Conservation (phyloP, 2,888 invertebrate genomes). For the Tromatobia lineatoria region DNA sequence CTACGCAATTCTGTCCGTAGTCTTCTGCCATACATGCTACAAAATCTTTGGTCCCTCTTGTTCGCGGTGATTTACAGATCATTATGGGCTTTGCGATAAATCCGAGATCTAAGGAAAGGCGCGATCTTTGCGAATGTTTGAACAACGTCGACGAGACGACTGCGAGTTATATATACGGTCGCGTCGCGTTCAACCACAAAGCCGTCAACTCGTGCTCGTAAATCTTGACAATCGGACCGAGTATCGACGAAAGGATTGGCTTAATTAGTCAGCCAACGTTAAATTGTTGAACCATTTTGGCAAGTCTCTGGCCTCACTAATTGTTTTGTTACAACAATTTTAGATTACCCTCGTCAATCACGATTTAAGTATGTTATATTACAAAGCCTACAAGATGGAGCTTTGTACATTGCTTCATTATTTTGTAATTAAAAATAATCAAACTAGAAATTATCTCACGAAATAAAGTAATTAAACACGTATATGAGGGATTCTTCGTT, state of each 20-base stretch:
- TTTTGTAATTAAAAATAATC: too few species aligned
- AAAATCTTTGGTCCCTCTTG: constrained; percentile 40
- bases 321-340: constrained; percentile 20
- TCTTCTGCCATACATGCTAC: constrained; percentile 1
- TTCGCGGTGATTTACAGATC: constrained; percentile 75
- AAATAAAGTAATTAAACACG: too few species aligned
- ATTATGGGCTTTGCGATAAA: constrained; percentile 77
- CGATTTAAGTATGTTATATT: too few species aligned
- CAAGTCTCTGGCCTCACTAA: not conserved
- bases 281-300: constrained; percentile 11
- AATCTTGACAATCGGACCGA: constrained; percentile 73
- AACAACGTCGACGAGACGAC: constrained; percentile 70
- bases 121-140: constrained; percentile 50
- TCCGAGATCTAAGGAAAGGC: constrained; percentile 76
- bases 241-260: constrained; percentile 52
- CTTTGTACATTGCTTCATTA: too few species aligned
- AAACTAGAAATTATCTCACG: too few species aligned
- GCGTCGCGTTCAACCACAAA: constrained; percentile 79
- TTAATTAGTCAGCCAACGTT: constrained; percentile 63
- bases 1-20: not conserved
- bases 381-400: too few species aligned
- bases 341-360: constrained; percentile 11
- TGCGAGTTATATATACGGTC: constrained; percentile 69
- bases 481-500: too few species aligned
- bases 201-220: constrained; percentile 78